These are phyloP conservation scores for Euwallacea similis DNA, from an alignment of 1,140 invertebrate genomes.

Conservation along the genomic window DNA sequence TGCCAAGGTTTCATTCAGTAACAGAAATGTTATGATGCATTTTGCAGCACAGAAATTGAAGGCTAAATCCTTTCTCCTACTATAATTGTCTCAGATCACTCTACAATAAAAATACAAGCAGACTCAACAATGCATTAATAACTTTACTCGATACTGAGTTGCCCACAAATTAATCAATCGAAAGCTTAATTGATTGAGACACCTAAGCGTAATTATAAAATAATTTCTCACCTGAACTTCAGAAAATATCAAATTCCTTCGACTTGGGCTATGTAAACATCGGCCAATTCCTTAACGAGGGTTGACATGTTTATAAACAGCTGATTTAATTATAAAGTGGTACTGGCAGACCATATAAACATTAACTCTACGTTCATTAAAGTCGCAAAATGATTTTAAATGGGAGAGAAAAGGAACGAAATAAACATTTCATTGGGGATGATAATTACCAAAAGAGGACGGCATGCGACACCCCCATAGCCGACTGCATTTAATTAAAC, in stretches of 20 bases:
- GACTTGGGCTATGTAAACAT: neutral
- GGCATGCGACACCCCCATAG: slow-evolving; percentile 43
- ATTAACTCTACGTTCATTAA: too few relatives aligned
- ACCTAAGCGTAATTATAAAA: slow-evolving; percentile 15
- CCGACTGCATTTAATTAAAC: slow-evolving; percentile 24
- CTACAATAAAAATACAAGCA: too few relatives aligned
- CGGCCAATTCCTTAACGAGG: slow-evolving; percentile 11
- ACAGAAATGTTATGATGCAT: too few relatives aligned
- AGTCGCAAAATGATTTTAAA: too few relatives aligned
- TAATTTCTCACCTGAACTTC: slow-evolving; percentile 23
- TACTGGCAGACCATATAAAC: too few relatives aligned
- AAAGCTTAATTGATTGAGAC: slow-evolving; percentile 4
- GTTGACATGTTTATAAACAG: slow-evolving; percentile 20
- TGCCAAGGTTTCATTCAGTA: too few relatives aligned
- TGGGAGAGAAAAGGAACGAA: too few relatives aligned
- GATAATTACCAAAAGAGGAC: slow-evolving; percentile 5
- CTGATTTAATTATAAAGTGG: neutral
- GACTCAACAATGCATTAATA: too few relatives aligned
- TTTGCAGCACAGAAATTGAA: too few relatives aligned
- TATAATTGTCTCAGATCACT: too few relatives aligned
- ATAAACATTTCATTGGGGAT: neutral
- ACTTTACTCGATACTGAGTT: too few relatives aligned
- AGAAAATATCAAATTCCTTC: slow-evolving; percentile 18
- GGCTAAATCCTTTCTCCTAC: too few relatives aligned
- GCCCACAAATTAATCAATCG: slow-evolving; percentile 2